phyloP scores from a whole-genome alignment of 2,113 vertebrate genomes.

The Dermatemys mawii region DNA sequence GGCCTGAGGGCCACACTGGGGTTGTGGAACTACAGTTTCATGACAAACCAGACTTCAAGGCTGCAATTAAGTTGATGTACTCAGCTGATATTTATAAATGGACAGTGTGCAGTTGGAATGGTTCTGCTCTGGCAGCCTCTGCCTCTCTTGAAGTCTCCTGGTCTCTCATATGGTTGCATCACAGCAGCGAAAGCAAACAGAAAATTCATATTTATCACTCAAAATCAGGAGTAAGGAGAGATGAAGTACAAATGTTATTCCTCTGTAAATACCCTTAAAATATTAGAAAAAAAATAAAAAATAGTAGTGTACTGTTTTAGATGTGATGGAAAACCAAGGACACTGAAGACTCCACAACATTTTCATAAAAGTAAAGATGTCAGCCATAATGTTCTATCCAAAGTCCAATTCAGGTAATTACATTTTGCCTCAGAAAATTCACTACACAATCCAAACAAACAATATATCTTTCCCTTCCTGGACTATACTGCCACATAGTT shows the following conservation, averaged over 20 bases:
- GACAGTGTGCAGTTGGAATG: not conserved
- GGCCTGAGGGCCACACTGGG: too few relatives aligned
- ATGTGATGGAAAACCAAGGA: not conserved
- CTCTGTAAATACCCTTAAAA: not conserved
- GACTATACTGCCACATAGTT: not conserved
- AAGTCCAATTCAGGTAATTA: not conserved
- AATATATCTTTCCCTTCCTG: not conserved
- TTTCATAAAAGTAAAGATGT: not conserved
- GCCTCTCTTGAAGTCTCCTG: not conserved
- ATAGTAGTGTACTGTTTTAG: not conserved
- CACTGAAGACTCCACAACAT: not conserved
- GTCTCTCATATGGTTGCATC: not conserved
- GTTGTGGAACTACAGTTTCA: too few relatives aligned
- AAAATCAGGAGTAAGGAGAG: not conserved
- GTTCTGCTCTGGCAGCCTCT: not conserved
- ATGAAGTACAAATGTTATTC: not conserved
- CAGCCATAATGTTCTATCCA: not conserved
- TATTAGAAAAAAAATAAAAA: not conserved
- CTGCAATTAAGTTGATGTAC: not conserved
- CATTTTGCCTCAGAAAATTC: not conserved
- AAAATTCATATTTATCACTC: not conserved
- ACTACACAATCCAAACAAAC: not conserved
- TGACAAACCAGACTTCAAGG: not conserved
- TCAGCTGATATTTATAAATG: not conserved
- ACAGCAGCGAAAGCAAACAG: not conserved